Evolutionary conservation across 1,140 invertebrate species (phyloP).

Genomic region (Eupristina koningsbergeri): DNA sequence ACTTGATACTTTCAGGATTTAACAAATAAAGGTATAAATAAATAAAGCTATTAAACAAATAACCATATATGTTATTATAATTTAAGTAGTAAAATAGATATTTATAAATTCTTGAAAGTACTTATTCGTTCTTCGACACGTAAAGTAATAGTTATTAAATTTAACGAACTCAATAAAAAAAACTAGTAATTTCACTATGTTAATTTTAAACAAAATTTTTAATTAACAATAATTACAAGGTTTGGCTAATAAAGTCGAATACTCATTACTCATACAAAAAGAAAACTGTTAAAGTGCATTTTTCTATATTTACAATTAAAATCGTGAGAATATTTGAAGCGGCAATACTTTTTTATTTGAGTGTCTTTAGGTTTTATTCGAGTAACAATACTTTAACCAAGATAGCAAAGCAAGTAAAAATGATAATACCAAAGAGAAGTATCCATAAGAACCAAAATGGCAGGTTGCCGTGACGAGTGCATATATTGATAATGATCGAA

Average conservation of each 20-base stretch:
- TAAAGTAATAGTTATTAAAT: not conserved
- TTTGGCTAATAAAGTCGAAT: not conserved
- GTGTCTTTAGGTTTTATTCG: not conserved
- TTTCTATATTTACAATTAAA: not conserved
- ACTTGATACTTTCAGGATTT: not conserved
- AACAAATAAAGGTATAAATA: not conserved
- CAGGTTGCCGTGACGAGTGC: constrained; percentile 6
- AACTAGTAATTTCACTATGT: not conserved
- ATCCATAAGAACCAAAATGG: constrained; percentile 8
- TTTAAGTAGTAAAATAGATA: not conserved
- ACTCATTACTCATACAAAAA: not conserved
- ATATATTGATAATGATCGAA: constrained; percentile 17
- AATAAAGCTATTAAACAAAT: not conserved
- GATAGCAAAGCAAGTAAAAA: not conserved
- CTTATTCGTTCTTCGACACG: not conserved
- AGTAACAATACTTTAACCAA: not conserved
- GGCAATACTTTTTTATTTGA: not conserved
- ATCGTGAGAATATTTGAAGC: not conserved
- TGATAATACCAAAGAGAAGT: not conserved
- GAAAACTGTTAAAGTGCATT: not conserved
- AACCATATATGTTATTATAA: not conserved
- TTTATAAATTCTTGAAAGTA: not conserved
- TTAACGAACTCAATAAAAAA: not conserved
- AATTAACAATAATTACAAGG: not conserved
- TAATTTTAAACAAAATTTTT: not conserved